phyloP scores from a whole-genome alignment of 2,113 vertebrate species.

The Origma solitaria region DNA sequence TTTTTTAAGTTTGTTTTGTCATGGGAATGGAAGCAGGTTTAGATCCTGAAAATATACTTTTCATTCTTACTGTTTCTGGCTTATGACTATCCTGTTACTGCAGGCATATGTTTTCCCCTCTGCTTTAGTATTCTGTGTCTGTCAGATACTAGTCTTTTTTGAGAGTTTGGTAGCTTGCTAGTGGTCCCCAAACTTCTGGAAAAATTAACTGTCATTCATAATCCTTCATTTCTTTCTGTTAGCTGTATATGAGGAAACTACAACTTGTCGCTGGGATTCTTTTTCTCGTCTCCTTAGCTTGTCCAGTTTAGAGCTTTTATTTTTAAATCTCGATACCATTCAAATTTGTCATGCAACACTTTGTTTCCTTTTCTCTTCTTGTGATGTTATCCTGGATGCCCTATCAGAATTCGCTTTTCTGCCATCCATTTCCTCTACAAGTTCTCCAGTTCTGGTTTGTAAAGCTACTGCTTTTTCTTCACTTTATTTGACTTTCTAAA shows the following conservation, averaged over 20 bases:
- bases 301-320: not conserved
- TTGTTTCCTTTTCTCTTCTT: slow-evolving; percentile 9
- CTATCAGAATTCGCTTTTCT: slow-evolving; percentile 18
- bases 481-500: not conserved
- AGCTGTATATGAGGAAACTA: not conserved
- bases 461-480: slow-evolving; percentile 19
- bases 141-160: not conserved
- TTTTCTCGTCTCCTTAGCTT: not conserved
- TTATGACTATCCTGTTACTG: not conserved
- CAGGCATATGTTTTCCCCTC: not conserved
- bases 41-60: not conserved
- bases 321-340: not conserved
- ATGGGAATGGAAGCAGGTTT: not conserved
- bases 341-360: not conserved
- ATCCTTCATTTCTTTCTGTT: not conserved
- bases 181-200: not conserved
- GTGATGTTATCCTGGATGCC: not conserved
- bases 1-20: not conserved
- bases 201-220: not conserved
- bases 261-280: not conserved
- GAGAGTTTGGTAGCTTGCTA: not conserved
- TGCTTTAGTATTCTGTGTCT: not conserved
- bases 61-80: not conserved
- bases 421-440: not conserved
- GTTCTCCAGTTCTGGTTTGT: slow-evolving; percentile 8